phyloP scores from a whole-genome alignment of 2,797 vertebrate species.

The Selene dorsalis region DNA sequence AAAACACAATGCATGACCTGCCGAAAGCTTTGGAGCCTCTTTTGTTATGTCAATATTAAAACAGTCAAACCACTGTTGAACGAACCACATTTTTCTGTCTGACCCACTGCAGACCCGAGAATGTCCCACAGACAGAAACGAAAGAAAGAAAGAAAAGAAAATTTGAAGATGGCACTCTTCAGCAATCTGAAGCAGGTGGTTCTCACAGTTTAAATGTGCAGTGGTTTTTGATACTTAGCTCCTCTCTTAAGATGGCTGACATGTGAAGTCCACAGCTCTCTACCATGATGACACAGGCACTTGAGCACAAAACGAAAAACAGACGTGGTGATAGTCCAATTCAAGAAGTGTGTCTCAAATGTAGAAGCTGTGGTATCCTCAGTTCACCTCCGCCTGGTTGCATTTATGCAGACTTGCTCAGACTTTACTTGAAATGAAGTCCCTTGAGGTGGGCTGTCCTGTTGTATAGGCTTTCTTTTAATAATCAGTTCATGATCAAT shows the following conservation, averaged over 20 bases:
- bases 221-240: background rate
- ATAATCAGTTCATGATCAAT: background rate
- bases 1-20: background rate
- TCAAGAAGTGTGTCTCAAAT: background rate
- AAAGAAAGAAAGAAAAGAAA: too few relatives aligned
- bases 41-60: background rate
- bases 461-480: background rate
- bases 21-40: background rate
- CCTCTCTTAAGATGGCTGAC: background rate
- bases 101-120: slow-evolving; percentile 4
- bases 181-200: background rate
- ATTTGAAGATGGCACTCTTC: background rate
- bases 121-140: background rate
- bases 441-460: background rate
- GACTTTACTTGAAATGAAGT: background rate
- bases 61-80: background rate
- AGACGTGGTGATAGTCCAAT: too few relatives aligned
- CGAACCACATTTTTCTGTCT: background rate
- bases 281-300: background rate
- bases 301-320: background rate
- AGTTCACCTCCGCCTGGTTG: background rate
- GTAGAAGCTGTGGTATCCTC: background rate
- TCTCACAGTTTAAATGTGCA: background rate
- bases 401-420: background rate
- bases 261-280: background rate